Evolutionary conservation across 1,140 invertebrate species (phyloP).

Genomic region (Acromyrmex charruanus): DNA sequence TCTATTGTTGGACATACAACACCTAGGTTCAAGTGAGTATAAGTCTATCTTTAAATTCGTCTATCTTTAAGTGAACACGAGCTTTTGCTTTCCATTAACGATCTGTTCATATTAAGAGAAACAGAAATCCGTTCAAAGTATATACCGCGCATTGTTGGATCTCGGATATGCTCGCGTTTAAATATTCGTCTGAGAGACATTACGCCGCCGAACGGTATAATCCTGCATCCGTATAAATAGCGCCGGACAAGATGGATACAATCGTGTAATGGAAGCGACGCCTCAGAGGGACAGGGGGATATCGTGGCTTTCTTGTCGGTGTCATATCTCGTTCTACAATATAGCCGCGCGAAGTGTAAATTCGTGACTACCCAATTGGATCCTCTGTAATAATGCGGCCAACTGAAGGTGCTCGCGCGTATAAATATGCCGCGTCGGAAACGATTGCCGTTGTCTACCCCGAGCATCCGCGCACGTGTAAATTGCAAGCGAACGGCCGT

Average conservation of each 20-base stretch:
- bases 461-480: conserved; percentile 47
- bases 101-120: neutral
- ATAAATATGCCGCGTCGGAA: conserved; percentile 41
- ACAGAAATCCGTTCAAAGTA: neutral
- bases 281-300: neutral
- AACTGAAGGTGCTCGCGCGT: conserved; percentile 17
- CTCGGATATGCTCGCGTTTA: neutral
- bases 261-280: conserved; percentile 22
- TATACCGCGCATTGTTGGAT: neutral
- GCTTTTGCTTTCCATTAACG: conserved; percentile 5
- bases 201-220: neutral
- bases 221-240: conserved; percentile 40
- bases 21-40: neutral
- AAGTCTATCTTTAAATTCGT: conserved; percentile 1
- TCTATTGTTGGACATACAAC: neutral
- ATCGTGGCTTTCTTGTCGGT: conserved; percentile 28
- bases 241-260: conserved; percentile 30
- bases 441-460: neutral
- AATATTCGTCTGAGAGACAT: neutral
- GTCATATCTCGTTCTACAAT: conserved; percentile 43
- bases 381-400: conserved; percentile 37
- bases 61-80: neutral
- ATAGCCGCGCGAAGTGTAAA: conserved; percentile 34
- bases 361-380: conserved; percentile 28
- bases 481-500: conserved; percentile 38